Evolutionary conservation across 2,113 vertebrate genomes (phyloP).

Genomic region (Lophochroa leadbeateri): DNA sequence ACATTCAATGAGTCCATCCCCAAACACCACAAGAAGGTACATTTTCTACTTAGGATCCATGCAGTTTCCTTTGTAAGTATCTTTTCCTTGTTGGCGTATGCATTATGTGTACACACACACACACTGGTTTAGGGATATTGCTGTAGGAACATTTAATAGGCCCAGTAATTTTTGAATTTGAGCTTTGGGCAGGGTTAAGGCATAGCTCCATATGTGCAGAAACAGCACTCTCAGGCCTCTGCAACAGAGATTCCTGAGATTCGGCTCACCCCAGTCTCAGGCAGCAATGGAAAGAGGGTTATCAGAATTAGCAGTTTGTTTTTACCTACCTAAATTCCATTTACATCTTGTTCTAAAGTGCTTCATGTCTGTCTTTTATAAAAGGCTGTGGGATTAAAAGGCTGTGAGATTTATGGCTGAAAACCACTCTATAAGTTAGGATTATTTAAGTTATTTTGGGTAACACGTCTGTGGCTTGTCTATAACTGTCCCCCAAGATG

Average conservation of each 20-base stretch:
- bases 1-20: fast-evolving
- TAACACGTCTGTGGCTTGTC: background rate
- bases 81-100: background rate
- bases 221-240: background rate
- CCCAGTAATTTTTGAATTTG: background rate
- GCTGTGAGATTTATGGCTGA: background rate
- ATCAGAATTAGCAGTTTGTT: background rate
- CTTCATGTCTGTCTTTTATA: background rate
- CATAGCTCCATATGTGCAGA: background rate
- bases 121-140: background rate
- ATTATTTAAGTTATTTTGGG: background rate
- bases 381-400: background rate
- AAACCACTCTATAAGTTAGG: background rate
- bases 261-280: background rate
- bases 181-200: background rate
- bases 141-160: background rate
- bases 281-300: background rate
- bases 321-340: background rate
- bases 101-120: background rate
- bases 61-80: background rate
- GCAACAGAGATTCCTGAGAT: background rate
- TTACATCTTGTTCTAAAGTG: background rate
- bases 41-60: background rate
- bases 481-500: background rate
- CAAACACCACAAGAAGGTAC: background rate